phyloP scores from a whole-genome alignment of 2,113 vertebrate species.

The Brachirus orientalis region DNA sequence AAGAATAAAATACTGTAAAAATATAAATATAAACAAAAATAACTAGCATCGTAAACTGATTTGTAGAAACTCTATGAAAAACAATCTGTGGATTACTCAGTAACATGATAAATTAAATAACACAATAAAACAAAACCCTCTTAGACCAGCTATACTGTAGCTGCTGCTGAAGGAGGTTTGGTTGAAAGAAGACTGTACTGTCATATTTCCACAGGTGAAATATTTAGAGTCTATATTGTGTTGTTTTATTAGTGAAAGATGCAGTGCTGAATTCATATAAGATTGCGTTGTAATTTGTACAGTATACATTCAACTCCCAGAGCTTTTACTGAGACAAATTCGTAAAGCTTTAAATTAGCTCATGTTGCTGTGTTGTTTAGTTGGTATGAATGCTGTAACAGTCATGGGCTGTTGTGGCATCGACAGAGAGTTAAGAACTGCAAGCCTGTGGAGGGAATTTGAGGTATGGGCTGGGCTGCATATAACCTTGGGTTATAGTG shows the following conservation, averaged over 20 bases:
- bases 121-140: too few relatives aligned
- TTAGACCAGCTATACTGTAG: too few relatives aligned
- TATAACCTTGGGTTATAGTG: slow-evolving; percentile 38
- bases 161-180: too few relatives aligned
- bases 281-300: slow-evolving; percentile 1
- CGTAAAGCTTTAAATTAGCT: slow-evolving; percentile 22
- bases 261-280: not conserved
- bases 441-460: slow-evolving; percentile 4
- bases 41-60: too few relatives aligned
- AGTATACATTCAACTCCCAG: not conserved
- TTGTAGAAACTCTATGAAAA: too few relatives aligned
- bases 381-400: not conserved
- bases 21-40: too few relatives aligned
- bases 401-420: slow-evolving; percentile 6
- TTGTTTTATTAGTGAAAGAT: slow-evolving; percentile 15
- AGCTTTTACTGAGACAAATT: slow-evolving; percentile 20
- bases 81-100: too few relatives aligned
- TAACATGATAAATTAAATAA: too few relatives aligned
- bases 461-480: slow-evolving; percentile 13
- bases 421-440: slow-evolving; percentile 22
- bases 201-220: too few relatives aligned
- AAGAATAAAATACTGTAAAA: too few relatives aligned
- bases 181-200: too few relatives aligned
- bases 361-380: slow-evolving; percentile 16
- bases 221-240: not conserved